These are phyloP conservation scores for Uropetala carovei DNA, from an alignment of 2,888 invertebrate species.

Conservation along the genomic window DNA sequence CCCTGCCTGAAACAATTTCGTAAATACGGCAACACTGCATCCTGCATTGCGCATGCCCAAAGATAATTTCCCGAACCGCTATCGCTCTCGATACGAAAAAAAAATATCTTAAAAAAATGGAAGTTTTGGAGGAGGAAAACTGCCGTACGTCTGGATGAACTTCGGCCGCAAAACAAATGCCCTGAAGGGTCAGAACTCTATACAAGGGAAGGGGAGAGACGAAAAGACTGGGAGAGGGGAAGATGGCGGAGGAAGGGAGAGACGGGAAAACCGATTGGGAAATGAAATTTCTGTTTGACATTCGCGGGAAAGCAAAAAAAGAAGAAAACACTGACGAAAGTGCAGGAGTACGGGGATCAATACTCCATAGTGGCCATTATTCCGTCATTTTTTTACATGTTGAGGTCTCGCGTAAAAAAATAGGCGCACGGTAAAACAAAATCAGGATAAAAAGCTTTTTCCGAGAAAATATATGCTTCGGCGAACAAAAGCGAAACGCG, in stretches of 20 bases:
- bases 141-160: not conserved
- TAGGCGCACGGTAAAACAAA: no score
- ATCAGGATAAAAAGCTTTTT: no score
- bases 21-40: no score
- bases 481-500: no score
- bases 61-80: not conserved
- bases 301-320: not conserved
- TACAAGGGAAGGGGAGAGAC: not conserved
- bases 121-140: not conserved
- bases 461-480: no score
- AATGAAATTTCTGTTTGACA: conserved; percentile 50
- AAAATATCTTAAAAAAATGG: not conserved
- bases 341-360: not conserved
- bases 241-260: not conserved
- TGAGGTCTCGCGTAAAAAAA: not conserved
- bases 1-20: no score
- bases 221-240: not conserved
- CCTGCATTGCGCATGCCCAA: no score
- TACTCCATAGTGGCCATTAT: not conserved
- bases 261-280: conserved; percentile 30
- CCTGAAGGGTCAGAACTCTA: not conserved
- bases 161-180: not conserved
- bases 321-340: not conserved
- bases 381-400: not conserved
- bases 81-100: not conserved